Evolutionary conservation across 2,797 vertebrate species (phyloP), one percentile per base, ranked within the genome.

Genomic region (Lagodon rhomboides): DNA sequence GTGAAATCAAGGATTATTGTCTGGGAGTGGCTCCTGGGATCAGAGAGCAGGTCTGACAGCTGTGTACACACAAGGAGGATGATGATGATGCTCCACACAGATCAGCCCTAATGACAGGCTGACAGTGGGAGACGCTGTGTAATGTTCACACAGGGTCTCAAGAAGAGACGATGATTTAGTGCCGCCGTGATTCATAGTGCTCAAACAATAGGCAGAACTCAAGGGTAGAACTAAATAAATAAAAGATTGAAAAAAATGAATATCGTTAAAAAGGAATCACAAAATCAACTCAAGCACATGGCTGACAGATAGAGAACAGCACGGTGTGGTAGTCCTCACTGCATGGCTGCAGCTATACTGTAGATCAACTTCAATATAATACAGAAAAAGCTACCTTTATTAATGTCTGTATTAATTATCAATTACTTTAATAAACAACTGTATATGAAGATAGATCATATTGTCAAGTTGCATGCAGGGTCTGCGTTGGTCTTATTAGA

Each of bases 1-100:
- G 63, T 69, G 67, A 79, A 85, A 79, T 81, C 68, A 79, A 74
- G 70, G 13, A 0, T n/a, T 60, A 63, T 80, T 79, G 81, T 83
- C 65, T 74, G 17, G 7, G 65, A 30, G 18, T 4, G 67, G 30
- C 72, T 69, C 43, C 72, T 20, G 56, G 16, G 30, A 47, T 44
- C 18, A 61, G 22, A 43, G 75, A 53, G 55, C 5, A n/a, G 51
- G 55, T 56, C 15, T 41, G 72, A 72, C 79, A 74, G 73, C 73
- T 73, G 80, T 47, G 82, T 12, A 34, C 77, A 44, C 61, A 64
- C 13, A 71, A 41, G 34, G 73, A 60, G 71, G 54, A 44, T 69
- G 83, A 82, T 12, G 66, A 82, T 81, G 67, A 22, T 66, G 63
- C 67, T 60, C 10, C 23, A 16, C 41, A 51, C 73, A 75, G 44